Evolutionary conservation across 2,888 invertebrate species (phyloP), one percentile per base, ranked within the genome.

Genomic region (Caradrina kadenii): DNA sequence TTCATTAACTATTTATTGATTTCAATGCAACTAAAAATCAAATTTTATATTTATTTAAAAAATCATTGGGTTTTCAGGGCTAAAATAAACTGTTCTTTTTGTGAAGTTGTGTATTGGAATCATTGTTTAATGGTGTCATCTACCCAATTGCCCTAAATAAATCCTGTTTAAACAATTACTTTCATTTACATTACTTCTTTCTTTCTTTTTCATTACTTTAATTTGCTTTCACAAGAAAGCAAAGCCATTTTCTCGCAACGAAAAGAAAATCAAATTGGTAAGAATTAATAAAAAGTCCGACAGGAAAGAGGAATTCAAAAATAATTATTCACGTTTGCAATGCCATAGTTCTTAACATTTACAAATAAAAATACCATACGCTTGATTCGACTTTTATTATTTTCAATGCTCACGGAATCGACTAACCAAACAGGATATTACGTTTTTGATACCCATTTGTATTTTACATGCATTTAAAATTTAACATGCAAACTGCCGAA

Each of bases 401-500:
- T 19, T 35, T 6, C 4, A n/a, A 45, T 26, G 2, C 17, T 22
- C 39, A 49, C 10, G 15, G 13, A 48, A 72, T 48, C 17, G n/a
- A 17, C 10, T n/a, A 39, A 26, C 7, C 42, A 13, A 26, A 26
- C 13, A 45, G 53, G n/a, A 31, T 26, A 56, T 73, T 10, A 39
- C 21, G 0, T 65, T 58, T 66, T 56, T 17, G 48, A 19, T 42
- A 45, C 21, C 39, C 19, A 78, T 71, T 61, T 45, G 5, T 22
- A 35, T 26, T 22, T 22, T 15, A 73, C 31, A 63, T 58, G n/a
- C 21, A 26, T 54, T 54, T 15, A 54, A 59, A 59, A 48, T 17
- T 50, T 15, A 69, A 7, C 39, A 60, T 26, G 21, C n/a, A 55
- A 68, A 65, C 39, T 50, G 17, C 35, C 55, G 55, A 81, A 63